Evolutionary conservation across 2,888 invertebrate species (phyloP).

Genomic region (Apantesis nais): DNA sequence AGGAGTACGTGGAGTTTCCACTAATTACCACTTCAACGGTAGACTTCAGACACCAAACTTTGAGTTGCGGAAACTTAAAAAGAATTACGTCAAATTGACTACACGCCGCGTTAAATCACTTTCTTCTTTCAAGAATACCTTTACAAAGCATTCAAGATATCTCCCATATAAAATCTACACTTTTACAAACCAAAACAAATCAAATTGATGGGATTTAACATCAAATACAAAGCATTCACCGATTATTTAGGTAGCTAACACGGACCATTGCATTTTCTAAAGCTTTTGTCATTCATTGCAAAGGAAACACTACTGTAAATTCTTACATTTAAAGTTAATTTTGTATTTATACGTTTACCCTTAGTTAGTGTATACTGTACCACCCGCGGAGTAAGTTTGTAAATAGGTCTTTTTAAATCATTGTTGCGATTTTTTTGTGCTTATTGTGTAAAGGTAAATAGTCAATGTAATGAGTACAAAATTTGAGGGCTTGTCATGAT

Average conservation of each 20-base stretch:
- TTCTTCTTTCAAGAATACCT: constrained; percentile 1
- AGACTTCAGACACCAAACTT: background rate
- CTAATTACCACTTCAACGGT: background rate
- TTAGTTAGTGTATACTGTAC: constrained; percentile 29
- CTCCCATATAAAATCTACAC: constrained; percentile 4
- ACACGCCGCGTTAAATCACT: background rate
- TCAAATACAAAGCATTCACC: constrained; percentile 39
- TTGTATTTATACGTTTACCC: constrained; percentile 3
- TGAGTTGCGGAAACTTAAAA: background rate
- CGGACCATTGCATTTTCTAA: constrained; percentile 30
- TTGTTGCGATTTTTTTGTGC: constrained; percentile 55
- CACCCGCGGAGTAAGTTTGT: constrained; percentile 70
- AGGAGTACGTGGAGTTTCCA: too few species aligned
- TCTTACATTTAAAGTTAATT: fast-evolving
- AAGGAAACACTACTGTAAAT: background rate
- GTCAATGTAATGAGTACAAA: constrained; percentile 66
- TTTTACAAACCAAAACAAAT: constrained; percentile 47
- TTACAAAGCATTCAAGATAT: constrained; percentile 2
- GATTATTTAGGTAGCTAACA: constrained; percentile 51
- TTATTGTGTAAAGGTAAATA: constrained; percentile 58
- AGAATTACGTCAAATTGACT: background rate
- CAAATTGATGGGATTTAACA: constrained; percentile 46
- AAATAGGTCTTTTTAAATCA: constrained; percentile 52
- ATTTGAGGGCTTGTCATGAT: constrained; percentile 54
- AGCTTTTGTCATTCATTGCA: constrained; percentile 15